Evolutionary conservation across 2,113 vertebrate genomes (phyloP), one percentile per base, ranked within the genome.

Genomic region (Delphinus delphis): DNA sequence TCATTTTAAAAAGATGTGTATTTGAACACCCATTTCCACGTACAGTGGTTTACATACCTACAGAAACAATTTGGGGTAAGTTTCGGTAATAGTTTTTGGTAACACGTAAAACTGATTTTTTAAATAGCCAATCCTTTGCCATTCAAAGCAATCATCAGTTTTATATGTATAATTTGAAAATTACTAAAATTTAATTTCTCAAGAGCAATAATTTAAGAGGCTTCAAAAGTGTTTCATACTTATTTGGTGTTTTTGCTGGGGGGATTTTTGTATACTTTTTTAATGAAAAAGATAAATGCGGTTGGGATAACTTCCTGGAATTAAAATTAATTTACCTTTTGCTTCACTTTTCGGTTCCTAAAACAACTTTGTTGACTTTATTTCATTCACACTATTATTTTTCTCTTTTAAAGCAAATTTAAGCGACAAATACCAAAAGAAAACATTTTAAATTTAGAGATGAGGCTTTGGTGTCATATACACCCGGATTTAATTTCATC

Each of bases 321-420:
- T 97, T 98, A 97, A 97, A 98, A 90, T 82, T n/a, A 83, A 93
- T 93, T 91, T 70, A 38, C 63, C 74, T 83, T 95, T 95, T 93
- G 80, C 88, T 96, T 97, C 76, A 88, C 26, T 79, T 94, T 88
- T 73, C 80, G 53, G 15, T 89, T 93, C 25, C 58, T 97, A 76
- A 93, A 96, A 92, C 63, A 84, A 73, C 25, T 77, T 90, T 60
- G 83, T 31, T 89, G 88, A 53, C 41, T 63, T 90, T 38, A 87
- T 79, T 94, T 91, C 62, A 14, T 86, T 44, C 2, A 17, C 47
- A 63, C 25, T 92, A 21, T 76, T 89, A 55, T 28, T 17, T 92
- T 50, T 87, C 85, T 88, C 31, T 92, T 62, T 94, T 91, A 87
- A 94, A 85, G 53, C 23, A 96, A 90, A 94, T 63, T 47, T 94